A percentile compares a stretch with the other conserved stretches of the same genome.
Evolutionary conservation across 30 jellyfish, hydroid and myxozoan species (phyloP).

Genomic region (Catostylus mosaicus): DNA sequence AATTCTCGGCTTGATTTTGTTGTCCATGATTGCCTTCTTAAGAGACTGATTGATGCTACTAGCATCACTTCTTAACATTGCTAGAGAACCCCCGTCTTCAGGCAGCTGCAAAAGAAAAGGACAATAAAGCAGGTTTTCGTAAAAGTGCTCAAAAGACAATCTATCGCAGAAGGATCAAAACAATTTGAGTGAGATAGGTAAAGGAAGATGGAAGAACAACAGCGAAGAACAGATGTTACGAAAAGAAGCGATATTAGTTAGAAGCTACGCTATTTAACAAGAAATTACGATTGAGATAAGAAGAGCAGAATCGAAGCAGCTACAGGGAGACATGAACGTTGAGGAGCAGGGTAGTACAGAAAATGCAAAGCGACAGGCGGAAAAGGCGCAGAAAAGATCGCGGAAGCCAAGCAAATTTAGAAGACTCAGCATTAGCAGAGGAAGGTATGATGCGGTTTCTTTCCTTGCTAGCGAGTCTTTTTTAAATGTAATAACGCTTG

Average conservation of each 20-base stretch:
- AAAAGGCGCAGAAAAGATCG: slow-evolving; percentile 41
- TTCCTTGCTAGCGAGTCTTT: too few species aligned
- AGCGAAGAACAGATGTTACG: slow-evolving; percentile 3
- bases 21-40: too few species aligned
- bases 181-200: background rate
- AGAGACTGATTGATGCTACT: too few species aligned
- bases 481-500: too few species aligned
- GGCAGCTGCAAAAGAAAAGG: slow-evolving; percentile 46
- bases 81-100: slow-evolving; percentile 55
- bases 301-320: too few species aligned
- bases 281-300: background rate
- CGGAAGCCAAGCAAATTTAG: slow-evolving; percentile 54
- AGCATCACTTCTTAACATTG: too few species aligned
- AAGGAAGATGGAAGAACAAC: background rate
- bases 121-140: slow-evolving; percentile 21
- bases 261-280: background rate
- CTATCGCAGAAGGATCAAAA: background rate
- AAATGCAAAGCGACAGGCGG: slow-evolving; percentile 7
- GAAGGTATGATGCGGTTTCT: slow-evolving; percentile 10
- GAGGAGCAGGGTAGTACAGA: slow-evolving; percentile 23
- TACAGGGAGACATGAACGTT: slow-evolving; percentile 21
- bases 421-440: slow-evolving; percentile 40
- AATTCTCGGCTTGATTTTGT: too few species aligned
- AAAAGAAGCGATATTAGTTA: background rate
- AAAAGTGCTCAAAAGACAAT: slow-evolving; percentile 3